These are phyloP conservation scores for Portunus trituberculatus DNA, from an alignment of 1,140 invertebrate genomes.

Conservation along the genomic window DNA sequence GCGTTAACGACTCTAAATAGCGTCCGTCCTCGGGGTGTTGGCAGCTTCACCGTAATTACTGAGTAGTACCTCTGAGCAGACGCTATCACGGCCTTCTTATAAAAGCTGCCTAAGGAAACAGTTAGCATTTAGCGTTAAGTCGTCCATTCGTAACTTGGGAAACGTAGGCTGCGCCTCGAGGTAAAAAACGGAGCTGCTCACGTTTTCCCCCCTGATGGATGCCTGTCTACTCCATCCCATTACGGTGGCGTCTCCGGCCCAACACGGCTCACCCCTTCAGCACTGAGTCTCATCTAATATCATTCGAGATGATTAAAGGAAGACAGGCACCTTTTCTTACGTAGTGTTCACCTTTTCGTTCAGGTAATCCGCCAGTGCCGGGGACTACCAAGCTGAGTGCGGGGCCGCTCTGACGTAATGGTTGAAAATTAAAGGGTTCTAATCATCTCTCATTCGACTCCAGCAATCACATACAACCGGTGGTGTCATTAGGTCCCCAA, in stretches of 20 bases:
- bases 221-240: slow-evolving; percentile 49
- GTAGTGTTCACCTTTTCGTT: slow-evolving; percentile 56
- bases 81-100: slow-evolving; percentile 20
- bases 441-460: slow-evolving; percentile 77
- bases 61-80: neutral
- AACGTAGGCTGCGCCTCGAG: neutral
- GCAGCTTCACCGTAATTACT: neutral
- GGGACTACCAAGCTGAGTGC: slow-evolving; percentile 52
- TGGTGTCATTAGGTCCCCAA: slow-evolving; percentile 72
- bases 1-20: neutral
- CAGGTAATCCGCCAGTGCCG: slow-evolving; percentile 46
- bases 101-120: slow-evolving; percentile 33
- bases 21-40: neutral
- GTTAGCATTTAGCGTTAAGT: slow-evolving; percentile 32
- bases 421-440: slow-evolving; percentile 76
- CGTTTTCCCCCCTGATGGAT: slow-evolving; percentile 62
- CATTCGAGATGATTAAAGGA: slow-evolving; percentile 50
- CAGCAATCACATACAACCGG: slow-evolving; percentile 75
- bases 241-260: slow-evolving; percentile 28
- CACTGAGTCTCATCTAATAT: slow-evolving; percentile 62
- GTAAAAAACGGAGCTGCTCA: neutral
- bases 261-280: slow-evolving; percentile 29
- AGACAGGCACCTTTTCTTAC: slow-evolving; percentile 1
- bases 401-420: slow-evolving; percentile 72
- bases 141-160: slow-evolving; percentile 28